These are phyloP conservation scores for Diploscapter pachys DNA, from an alignment of 1,140 invertebrate species.

Conservation along the genomic window DNA sequence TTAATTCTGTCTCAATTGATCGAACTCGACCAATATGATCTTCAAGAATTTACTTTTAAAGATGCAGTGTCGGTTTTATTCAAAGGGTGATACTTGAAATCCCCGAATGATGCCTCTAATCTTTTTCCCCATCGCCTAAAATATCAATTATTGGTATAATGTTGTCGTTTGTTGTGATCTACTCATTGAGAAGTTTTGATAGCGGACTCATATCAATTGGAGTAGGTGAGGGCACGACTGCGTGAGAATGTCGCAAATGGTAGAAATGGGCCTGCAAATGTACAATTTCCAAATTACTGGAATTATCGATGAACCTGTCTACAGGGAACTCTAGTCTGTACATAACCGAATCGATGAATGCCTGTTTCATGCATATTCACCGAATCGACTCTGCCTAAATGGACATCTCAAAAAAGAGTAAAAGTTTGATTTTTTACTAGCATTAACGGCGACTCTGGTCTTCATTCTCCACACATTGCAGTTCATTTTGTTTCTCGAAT, in stretches of 20 bases:
- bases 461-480: constrained; percentile 59
- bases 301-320: neutral
- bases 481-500: constrained; percentile 53
- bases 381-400: constrained; percentile 51
- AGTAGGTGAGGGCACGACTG: constrained; percentile 45
- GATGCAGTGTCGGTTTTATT: constrained; percentile 47
- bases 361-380: constrained; percentile 59
- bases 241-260: constrained; percentile 57
- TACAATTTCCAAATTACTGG: neutral
- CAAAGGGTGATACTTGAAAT: constrained; percentile 30
- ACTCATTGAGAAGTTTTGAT: constrained; percentile 42
- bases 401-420: neutral
- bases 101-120: constrained; percentile 38
- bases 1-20: too few relatives aligned
- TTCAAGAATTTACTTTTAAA: constrained; percentile 38
- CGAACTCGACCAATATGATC: neutral
- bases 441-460: constrained; percentile 57
- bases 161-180: neutral
- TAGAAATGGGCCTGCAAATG: constrained; percentile 52
- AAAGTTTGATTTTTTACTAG: constrained; percentile 36
- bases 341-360: constrained; percentile 56
- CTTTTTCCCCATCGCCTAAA: constrained; percentile 46
- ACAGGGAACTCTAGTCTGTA: constrained; percentile 54
- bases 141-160: neutral
- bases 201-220: constrained; percentile 46